Evolutionary conservation across 2,113 vertebrate species (phyloP).

Genomic region (Lampris incognitus): DNA sequence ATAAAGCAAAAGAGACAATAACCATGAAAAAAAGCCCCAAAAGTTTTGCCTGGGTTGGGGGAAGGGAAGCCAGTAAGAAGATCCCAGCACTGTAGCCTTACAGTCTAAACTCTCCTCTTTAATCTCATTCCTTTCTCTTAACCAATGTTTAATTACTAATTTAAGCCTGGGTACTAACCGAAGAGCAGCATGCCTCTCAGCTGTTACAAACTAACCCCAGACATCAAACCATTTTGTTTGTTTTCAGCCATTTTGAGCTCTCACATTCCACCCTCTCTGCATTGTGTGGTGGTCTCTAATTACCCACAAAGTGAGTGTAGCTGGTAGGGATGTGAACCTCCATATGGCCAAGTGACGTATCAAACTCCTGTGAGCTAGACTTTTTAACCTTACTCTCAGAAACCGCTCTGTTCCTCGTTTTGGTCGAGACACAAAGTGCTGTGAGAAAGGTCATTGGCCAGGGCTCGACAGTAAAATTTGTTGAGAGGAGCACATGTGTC

Average conservation of each 20-base stretch:
- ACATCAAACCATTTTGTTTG: slow-evolving; percentile 22
- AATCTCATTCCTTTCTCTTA: slow-evolving; percentile 14
- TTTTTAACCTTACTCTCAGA: slow-evolving; percentile 26
- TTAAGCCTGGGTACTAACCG: not conserved
- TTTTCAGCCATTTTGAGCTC: slow-evolving; percentile 50
- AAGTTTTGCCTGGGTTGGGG: not conserved
- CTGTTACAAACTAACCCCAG: slow-evolving; percentile 14
- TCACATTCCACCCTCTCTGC: slow-evolving; percentile 50
- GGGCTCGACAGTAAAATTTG: no score
- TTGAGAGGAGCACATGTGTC: no score
- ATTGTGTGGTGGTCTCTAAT: slow-evolving; percentile 61
- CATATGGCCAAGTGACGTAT: slow-evolving; percentile 63
- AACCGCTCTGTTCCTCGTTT: slow-evolving; percentile 77
- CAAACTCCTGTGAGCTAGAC: slow-evolving; percentile 31
- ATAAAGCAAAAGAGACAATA: slow-evolving; percentile 1
- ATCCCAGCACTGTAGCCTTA: slow-evolving; percentile 25
- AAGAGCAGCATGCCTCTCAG: slow-evolving; percentile 13
- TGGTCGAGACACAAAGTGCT: slow-evolving; percentile 45
- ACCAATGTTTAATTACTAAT: slow-evolving; percentile 45
- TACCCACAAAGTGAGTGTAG: slow-evolving; percentile 52
- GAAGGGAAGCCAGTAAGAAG: slow-evolving; percentile 13
- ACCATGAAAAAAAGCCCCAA: slow-evolving; percentile 18
- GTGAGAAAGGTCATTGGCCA: slow-evolving; percentile 57
- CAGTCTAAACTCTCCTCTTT: not conserved
- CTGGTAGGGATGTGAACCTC: slow-evolving; percentile 42